Conservation (phyloP, 2,797 vertebrate genomes). For the Podarcis lilfordi region DNA sequence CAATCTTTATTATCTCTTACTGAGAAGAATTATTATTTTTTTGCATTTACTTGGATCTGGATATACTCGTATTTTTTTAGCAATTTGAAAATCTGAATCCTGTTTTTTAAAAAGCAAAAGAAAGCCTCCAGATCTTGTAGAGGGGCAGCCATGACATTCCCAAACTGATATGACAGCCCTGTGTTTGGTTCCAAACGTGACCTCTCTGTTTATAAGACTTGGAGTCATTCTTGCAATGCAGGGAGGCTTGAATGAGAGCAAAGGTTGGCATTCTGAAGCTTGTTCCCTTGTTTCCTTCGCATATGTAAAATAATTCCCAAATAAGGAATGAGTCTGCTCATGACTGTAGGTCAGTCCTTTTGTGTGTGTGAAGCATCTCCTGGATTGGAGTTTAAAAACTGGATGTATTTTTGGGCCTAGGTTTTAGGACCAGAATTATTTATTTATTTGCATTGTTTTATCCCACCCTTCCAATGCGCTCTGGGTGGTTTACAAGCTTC, state of each 20-base stretch:
- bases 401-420: background rate
- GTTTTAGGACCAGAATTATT: background rate
- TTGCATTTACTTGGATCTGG: background rate
- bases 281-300: background rate
- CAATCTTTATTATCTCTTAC: background rate
- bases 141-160: background rate
- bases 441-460: background rate
- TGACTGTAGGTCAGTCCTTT: background rate
- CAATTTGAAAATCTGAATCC: background rate
- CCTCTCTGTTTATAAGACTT: background rate
- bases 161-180: background rate
- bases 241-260: background rate
- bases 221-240: too few species aligned
- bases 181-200: too few species aligned
- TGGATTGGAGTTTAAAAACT: background rate
- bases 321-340: background rate
- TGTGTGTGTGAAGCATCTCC: background rate
- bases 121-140: background rate
- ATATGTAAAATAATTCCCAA: background rate
- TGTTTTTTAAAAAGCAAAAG: background rate
- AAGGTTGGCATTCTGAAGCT: background rate
- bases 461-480: background rate
- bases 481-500: background rate
- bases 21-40: background rate
- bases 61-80: background rate